phyloP scores from a whole-genome alignment of 2,888 invertebrate species.

The Ornithoptera priamus region DNA sequence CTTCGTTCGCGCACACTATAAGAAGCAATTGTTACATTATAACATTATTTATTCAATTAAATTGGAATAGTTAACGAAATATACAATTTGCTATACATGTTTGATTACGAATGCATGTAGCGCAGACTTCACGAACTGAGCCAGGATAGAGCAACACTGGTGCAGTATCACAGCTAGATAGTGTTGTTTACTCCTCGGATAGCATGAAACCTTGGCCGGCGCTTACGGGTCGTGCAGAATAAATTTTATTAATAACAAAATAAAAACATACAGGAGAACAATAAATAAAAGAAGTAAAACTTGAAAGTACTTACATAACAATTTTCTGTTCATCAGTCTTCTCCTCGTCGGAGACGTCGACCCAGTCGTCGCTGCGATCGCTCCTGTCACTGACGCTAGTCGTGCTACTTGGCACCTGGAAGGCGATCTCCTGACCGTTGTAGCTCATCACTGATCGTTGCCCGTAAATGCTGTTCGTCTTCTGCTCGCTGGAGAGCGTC shows the following conservation, averaged over 20 bases:
- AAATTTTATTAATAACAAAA: no score
- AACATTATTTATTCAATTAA: not conserved
- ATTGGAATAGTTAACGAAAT: no score
- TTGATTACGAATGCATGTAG: slow-evolving; percentile 31
- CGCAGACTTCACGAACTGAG: slow-evolving; percentile 44
- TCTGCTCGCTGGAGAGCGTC: slow-evolving; percentile 80
- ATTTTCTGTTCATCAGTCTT: slow-evolving; percentile 74
- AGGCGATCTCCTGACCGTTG: slow-evolving; percentile 73
- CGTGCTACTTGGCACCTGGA: slow-evolving; percentile 79
- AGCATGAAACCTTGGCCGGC: slow-evolving; percentile 37
- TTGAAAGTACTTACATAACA: slow-evolving; percentile 63
- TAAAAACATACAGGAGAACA: no score
- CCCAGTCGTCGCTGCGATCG: slow-evolving; percentile 84
- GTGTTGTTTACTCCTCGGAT: slow-evolving; percentile 61
- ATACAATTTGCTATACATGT: no score
- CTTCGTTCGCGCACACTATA: slow-evolving; percentile 78
- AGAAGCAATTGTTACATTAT: slow-evolving; percentile 49
- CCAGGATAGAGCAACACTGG: slow-evolving; percentile 36
- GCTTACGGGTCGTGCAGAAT: slow-evolving; percentile 37
- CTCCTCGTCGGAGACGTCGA: slow-evolving; percentile 82
- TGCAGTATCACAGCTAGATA: slow-evolving; percentile 52
- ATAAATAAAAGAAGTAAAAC: slow-evolving; percentile 2
- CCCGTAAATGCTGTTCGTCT: slow-evolving; percentile 82
- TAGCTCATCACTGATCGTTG: slow-evolving; percentile 74
- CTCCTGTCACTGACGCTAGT: slow-evolving; percentile 81